Evolutionary conservation across 2,797 vertebrate genomes (phyloP).

Genomic region (Sebastes itinus): DNA sequence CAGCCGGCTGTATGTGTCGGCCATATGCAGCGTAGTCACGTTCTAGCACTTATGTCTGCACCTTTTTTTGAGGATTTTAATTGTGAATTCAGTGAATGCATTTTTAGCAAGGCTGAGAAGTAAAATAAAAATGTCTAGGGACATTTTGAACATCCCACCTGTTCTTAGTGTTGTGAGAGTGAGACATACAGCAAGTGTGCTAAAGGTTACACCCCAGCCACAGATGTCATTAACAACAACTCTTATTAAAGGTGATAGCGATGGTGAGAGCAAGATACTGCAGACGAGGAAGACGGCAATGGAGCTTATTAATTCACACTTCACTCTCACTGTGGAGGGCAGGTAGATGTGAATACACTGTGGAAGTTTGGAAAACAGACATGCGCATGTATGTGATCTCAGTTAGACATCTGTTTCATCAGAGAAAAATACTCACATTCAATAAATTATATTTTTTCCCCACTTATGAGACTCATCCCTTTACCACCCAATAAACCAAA

Average conservation of each 20-base stretch:
- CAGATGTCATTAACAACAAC: conserved; percentile 71
- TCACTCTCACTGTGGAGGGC: conserved; percentile 42
- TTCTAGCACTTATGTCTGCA: neutral
- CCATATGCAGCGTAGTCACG: neutral
- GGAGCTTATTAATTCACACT: conserved; percentile 65
- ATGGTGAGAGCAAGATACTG: conserved; percentile 62
- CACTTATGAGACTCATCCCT: conserved; percentile 3
- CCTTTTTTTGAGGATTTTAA: neutral
- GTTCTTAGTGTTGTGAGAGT: conserved; percentile 32
- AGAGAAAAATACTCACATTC: conserved; percentile 17
- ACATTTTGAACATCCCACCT: conserved; percentile 34
- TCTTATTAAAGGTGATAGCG: conserved; percentile 73
- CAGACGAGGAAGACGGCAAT: conserved; percentile 33
- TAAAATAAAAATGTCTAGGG: conserved; percentile 38
- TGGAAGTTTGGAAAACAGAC: conserved; percentile 22
- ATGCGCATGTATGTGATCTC: conserved; percentile 19
- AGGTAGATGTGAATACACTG: conserved; percentile 11
- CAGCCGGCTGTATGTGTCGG: neutral
- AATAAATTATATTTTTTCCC: conserved; percentile 10
- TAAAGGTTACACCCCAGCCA: conserved; percentile 71
- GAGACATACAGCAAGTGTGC: conserved; percentile 43
- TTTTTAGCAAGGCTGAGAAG: conserved; percentile 8
- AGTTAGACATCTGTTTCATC: conserved; percentile 32
- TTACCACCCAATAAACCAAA: conserved; percentile 32
- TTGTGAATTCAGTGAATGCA: conserved; percentile 5